phyloP scores from a whole-genome alignment of 2,113 vertebrate species.

The Calidris pygmaea region DNA sequence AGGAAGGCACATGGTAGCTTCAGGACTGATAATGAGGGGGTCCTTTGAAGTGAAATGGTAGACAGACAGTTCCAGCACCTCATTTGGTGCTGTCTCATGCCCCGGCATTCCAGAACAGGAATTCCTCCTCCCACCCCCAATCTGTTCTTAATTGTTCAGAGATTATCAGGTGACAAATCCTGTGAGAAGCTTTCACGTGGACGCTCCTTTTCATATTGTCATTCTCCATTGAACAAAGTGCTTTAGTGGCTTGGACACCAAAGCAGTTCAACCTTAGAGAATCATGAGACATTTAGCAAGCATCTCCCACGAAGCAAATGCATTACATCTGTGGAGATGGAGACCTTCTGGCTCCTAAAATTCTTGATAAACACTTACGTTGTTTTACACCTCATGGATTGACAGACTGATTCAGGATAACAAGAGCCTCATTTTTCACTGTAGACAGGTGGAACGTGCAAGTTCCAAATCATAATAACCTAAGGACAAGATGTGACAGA shows the following conservation, averaged over 20 bases:
- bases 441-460: neutral
- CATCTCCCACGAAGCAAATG: neutral
- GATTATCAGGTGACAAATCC: neutral
- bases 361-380: neutral
- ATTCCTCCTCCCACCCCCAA: neutral
- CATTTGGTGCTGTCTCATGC: neutral
- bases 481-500: neutral
- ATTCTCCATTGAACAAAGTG: neutral
- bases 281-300: neutral
- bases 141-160: neutral
- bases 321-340: neutral
- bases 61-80: neutral
- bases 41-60: neutral
- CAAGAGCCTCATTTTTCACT: fast-evolving
- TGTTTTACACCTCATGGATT: neutral
- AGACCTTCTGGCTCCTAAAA: neutral
- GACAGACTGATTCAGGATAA: neutral
- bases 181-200: neutral
- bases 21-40: neutral
- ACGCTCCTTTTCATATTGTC: neutral
- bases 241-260: neutral
- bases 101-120: neutral
- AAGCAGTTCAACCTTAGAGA: neutral
- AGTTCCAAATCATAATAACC: neutral
- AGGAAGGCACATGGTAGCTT: neutral